These are phyloP conservation scores for Lepilemur ruficaudatus DNA, from an alignment of 2,797 vertebrate genomes.

Conservation along the genomic window DNA sequence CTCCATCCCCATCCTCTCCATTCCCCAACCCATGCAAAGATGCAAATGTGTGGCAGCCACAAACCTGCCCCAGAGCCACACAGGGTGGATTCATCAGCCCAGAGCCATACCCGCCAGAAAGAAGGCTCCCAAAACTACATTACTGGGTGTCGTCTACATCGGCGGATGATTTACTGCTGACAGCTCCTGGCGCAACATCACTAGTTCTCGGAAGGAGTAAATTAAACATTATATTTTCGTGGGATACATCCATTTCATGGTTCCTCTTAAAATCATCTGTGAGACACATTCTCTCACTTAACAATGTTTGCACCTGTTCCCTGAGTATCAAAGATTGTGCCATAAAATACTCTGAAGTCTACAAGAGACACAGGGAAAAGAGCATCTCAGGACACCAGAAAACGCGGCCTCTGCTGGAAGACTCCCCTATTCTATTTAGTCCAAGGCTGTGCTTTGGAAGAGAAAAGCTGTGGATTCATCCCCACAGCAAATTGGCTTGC, in stretches of 20 bases:
- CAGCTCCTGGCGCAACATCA: background rate
- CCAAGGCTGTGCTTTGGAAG: background rate
- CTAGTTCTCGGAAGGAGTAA: background rate
- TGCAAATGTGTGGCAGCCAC: background rate
- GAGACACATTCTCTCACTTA: constrained; percentile 55
- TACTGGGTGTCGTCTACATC: too few species aligned
- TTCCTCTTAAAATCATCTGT: constrained; percentile 33
- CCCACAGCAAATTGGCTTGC: background rate
- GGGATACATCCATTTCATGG: constrained; percentile 42
- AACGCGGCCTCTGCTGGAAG: background rate
- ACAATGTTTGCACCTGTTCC: constrained; percentile 17
- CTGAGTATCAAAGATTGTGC: background rate
- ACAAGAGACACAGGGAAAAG: background rate
- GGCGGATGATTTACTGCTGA: background rate
- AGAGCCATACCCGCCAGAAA: background rate
- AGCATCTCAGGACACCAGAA: constrained; percentile 7
- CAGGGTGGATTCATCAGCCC: background rate
- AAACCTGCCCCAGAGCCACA: background rate
- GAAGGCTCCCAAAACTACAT: background rate
- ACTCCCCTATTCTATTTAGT: background rate
- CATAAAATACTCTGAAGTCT: background rate
- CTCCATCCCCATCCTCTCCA: background rate
- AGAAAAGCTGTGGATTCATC: background rate
- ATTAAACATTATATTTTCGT: constrained; percentile 12
- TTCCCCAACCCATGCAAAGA: background rate